These are phyloP conservation scores for Astyanax mexicanus DNA, from an alignment of 2,797 vertebrate species.

Conservation along the genomic window DNA sequence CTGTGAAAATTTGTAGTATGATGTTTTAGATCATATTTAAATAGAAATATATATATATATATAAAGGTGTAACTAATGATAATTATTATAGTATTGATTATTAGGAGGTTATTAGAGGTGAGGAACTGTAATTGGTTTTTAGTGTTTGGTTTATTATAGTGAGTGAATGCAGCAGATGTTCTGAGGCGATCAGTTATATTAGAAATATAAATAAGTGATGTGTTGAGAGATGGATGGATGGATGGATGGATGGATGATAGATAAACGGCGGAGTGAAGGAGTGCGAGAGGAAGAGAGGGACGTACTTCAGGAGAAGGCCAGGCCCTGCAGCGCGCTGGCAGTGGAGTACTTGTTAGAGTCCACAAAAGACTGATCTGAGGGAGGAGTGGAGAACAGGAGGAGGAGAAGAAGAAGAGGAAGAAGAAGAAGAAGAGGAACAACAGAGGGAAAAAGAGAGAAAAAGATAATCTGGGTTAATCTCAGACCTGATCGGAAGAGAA, in stretches of 20 bases:
- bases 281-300: slow-evolving; percentile 64
- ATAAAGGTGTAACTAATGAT: too few relatives aligned
- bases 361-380: slow-evolving; percentile 94
- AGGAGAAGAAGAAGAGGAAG: slow-evolving; percentile 59
- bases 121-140: too few relatives aligned
- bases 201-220: background rate
- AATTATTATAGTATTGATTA: too few relatives aligned
- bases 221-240: background rate
- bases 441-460: slow-evolving; percentile 29
- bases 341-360: slow-evolving; percentile 96
- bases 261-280: slow-evolving; percentile 13
- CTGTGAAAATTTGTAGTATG: too few relatives aligned
- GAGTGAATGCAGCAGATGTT: too few relatives aligned
- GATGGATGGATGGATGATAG: background rate
- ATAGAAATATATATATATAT: too few relatives aligned
- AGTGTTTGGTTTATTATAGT: too few relatives aligned
- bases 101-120: too few relatives aligned
- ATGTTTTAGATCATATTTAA: too few relatives aligned
- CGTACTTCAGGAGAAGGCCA: slow-evolving; percentile 97
- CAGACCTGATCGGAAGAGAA: slow-evolving; percentile 21
- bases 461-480: slow-evolving; percentile 41
- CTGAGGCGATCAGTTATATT: too few relatives aligned
- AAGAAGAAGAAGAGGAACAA: slow-evolving; percentile 29
- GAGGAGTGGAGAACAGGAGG: slow-evolving; percentile 74
- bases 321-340: slow-evolving; percentile 92